Base-by-base conservation (phyloP, 1,140 invertebrate species). In the Trachymyrmex cornetzi region DNA sequence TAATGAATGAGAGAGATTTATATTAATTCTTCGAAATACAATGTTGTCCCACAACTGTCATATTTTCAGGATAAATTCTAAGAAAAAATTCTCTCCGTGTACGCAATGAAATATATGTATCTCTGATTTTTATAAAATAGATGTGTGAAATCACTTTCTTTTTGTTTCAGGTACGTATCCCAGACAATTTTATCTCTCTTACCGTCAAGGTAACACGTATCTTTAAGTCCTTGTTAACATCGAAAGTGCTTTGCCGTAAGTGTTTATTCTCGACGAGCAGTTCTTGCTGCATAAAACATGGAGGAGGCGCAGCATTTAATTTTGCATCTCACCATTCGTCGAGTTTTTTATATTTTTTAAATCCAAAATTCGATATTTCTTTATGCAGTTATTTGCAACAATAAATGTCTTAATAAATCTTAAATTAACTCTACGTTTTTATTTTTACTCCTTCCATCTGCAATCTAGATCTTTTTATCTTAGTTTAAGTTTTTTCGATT, bases 101-200 rank as follows among this genome's bases (percentile, higher is more conserved):
- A n/a, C 38, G 38, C 9, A 44, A 44, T 44, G 9, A 2, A 44
- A 44, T 11, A 44, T 44, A 12, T 38, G 1, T 11, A 12, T 44
- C 38, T 44, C 9, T 7, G 34, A 44, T 44, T 44, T 44, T 44
- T 9, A 44, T 44, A 44, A 44, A 44, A 44, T 44, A 44, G 9
- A 44, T 44, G 38, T 12, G 11, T 44, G 11, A 44, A 44, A 44
- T 44, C 11, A 44, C 4, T 57, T 57, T 75, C 22, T 88, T 77
- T 88, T 19, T 91, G 85, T 92, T 92, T 72, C 89, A 92, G 89
- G 91, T 92, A 92, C 87, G 91, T 91, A 92, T 92, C 57, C 19
- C 14, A 50, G 16, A 6, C 50, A 69, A 48, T 69, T 72, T 22
- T 27, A 55, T 88, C 84, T 74, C 84, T 74, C 53, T 85, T 80